Evolutionary conservation across 2,797 vertebrate species (phyloP), one percentile per base, ranked within the genome.

Genomic region (Triplophysa bombifrons): DNA sequence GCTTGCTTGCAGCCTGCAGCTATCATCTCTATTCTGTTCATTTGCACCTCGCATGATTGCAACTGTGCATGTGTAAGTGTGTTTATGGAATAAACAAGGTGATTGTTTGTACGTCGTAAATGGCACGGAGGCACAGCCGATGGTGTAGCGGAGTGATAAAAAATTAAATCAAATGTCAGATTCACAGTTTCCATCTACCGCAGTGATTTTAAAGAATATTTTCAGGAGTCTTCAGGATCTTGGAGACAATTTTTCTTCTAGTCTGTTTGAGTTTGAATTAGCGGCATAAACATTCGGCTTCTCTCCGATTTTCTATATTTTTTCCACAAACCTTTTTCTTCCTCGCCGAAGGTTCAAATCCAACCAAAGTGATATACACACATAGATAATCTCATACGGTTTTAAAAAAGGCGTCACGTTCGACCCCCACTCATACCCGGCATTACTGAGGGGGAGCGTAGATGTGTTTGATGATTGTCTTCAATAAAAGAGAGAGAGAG

Each of bases 361-460:
- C 22, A 20, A 83, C 79, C 51, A 71, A 80, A 80, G 70, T 10
- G 65, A 80, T 72, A 64, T 80, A 78, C 74, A 71, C 61, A 67
- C 61, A 66, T 6, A 84, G 75, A 81, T 77, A 66, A 77, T 74
- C 51, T 81, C 80, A 78, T 61, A 81, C 38, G 46, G 20, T 27
- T 22, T 82, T 73, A 46, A 60, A 70, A 85, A 70, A 85, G 86
- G 85, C 88, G 90, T 91, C 89, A 88, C 89, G 88, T 90, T 30
- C 30, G 41, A 80, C 73, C 85, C 83, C 80, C 86, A 83, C 87
- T 88, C 85, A 88, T 86, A 44, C 17, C 27, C 67, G 87, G 90
- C 80, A 86, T 93, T 93, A 90, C 90, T 58, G 87, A 89, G 53
- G 85, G 93, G 94, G 92, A 93, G 93, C 89, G 88, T 91, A 91